Percentiles rank a stretch among this genome's conserved stretches.
These are phyloP conservation scores for Electrona antarctica DNA, from an alignment of 2,113 vertebrate species.

Conservation along the genomic window DNA sequence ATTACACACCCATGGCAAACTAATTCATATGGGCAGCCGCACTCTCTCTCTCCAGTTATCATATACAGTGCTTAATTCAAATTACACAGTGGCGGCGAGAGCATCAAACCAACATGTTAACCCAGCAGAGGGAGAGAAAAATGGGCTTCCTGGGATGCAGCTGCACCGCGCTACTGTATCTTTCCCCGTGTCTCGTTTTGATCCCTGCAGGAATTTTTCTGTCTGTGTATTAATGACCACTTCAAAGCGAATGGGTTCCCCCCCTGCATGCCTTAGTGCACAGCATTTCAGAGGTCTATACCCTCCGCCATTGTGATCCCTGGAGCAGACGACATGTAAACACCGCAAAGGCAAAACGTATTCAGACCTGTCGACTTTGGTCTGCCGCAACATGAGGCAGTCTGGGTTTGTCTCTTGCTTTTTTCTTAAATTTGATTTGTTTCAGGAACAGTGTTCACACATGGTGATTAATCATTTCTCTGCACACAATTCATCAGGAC, in stretches of 20 bases:
- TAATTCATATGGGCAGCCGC: constrained; percentile 25
- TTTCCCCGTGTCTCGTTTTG: constrained; percentile 55
- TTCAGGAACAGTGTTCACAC: constrained; percentile 7
- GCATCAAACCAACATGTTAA: constrained; percentile 59
- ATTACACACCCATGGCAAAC: constrained; percentile 27
- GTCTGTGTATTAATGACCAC: constrained; percentile 69
- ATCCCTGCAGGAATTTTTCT: constrained; percentile 66
- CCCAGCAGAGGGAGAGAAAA: constrained; percentile 49
- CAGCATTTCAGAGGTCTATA: constrained; percentile 59
- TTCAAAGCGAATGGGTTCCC: constrained; percentile 57
- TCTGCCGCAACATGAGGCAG: constrained; percentile 25
- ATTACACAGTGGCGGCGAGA: constrained; percentile 34
- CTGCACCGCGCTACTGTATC: constrained; percentile 23
- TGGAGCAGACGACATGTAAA: constrained; percentile 52
- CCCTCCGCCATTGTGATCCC: constrained; percentile 43
- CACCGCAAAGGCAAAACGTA: constrained; percentile 35
- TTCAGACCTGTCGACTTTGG: constrained; percentile 35
- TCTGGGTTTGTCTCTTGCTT: constrained; percentile 23
- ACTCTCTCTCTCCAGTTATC: constrained; percentile 22
- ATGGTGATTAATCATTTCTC: constrained; percentile 43
- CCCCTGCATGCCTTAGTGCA: constrained; percentile 46
- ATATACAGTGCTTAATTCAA: constrained; percentile 51
- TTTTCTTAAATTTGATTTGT: constrained; percentile 28
- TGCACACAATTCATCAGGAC: constrained; percentile 27
- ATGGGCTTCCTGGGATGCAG: constrained; percentile 35